phyloP scores from a whole-genome alignment of 2,888 invertebrate genomes.

The Onthophagus sagittarius region DNA sequence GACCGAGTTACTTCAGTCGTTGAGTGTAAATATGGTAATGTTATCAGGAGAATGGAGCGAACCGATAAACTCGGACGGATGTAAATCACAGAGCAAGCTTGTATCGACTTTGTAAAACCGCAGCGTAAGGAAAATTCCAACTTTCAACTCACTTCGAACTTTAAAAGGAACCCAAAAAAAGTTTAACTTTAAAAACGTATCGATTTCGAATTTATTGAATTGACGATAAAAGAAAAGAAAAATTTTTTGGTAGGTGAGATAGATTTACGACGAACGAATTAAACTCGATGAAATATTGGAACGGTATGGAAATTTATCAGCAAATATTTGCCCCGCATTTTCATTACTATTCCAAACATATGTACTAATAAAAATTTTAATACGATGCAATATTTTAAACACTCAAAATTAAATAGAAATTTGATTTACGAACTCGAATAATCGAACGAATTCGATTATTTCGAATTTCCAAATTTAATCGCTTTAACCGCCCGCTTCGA shows the following conservation, averaged over 20 bases:
- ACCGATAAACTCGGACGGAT: background rate
- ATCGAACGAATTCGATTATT: no score
- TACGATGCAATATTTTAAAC: background rate
- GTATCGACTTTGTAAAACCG: background rate
- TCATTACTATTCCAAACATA: background rate
- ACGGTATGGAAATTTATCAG: background rate
- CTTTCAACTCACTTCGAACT: background rate
- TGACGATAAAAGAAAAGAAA: background rate
- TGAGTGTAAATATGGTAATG: background rate
- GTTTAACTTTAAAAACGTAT: background rate
- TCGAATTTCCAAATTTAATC: no score
- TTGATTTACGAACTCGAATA: background rate
- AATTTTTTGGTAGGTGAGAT: background rate
- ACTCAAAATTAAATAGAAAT: background rate
- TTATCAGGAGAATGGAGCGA: background rate
- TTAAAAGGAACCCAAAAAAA: background rate
- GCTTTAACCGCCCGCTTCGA: no score
- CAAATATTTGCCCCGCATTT: background rate
- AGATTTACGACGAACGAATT: background rate
- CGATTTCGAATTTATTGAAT: background rate
- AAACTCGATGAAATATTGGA: background rate
- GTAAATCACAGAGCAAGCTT: background rate
- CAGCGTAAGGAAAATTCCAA: background rate
- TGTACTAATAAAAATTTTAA: background rate
- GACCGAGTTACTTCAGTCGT: background rate